Evolutionary conservation across 2,888 invertebrate species (phyloP), one percentile per base, ranked within the genome.

Genomic region (Auanema freiburgensis): DNA sequence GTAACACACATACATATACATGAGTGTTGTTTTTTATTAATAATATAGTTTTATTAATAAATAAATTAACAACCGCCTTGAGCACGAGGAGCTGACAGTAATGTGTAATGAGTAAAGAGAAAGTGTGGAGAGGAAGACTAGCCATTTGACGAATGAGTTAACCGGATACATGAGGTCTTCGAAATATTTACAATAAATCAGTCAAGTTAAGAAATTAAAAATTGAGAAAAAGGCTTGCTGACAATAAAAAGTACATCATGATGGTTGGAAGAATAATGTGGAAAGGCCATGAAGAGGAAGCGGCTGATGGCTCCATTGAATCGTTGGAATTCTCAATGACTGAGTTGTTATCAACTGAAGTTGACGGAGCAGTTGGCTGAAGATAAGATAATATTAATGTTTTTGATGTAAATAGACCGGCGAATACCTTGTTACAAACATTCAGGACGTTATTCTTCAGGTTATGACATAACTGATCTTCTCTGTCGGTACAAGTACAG

Each of bases 401-500:
- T n/a, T 46, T 46, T 46, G 33, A 33, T 33, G 33, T 33, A 33
- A 33, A 33, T 33, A 33, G 33, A 33, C 3, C 4, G 8, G 8
- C 2, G 1, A 46, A 46, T 46, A 71, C 73, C 65, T 71, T 75
- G 46, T 65, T 65, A 59, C 80, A 80, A 21, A 71, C 63, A 54
- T 69, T 71, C 41, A 80, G 61, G 24, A 78, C 59, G 21, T 71
- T 69, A 46, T 79, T 78, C 53, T 69, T 69, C 59, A 82, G 62
- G 56, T 79, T 78, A 33, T 65, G 65, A 66, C 82, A 82, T 41
- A 80, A 63, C 56, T 77, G 74, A 68, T 82, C 82, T 18, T 82
- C 82, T 53, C 75, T 74, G 42, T 83, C 75, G 1, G 82, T 82
- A 65, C 82, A 82, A 14, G 80, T 80, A 66, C 82, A 82, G 42